Conservation (phyloP, 1,140 invertebrate genomes). For the Heliconius hermathena region DNA sequence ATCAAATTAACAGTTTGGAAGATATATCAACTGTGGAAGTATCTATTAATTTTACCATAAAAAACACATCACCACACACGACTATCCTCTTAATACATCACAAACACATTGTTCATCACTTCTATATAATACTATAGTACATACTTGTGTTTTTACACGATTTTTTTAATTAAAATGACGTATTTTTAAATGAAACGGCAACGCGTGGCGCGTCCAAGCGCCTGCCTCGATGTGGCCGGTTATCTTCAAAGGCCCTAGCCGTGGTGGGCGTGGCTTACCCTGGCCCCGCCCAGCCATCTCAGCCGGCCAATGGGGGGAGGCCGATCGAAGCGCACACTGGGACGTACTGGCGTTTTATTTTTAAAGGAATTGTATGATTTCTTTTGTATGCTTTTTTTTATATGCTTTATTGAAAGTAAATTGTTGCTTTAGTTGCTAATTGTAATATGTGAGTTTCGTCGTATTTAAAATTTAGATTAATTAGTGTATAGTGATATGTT, state of each 20-base stretch:
- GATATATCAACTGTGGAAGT: background rate
- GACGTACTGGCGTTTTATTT: conserved; percentile 76
- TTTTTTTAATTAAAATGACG: conserved; percentile 43
- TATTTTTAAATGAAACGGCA: conserved; percentile 40
- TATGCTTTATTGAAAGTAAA: conserved; percentile 56
- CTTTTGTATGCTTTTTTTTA: conserved; percentile 55
- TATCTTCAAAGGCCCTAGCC: conserved; percentile 59
- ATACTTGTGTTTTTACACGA: background rate
- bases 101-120: background rate
- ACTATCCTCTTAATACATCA: background rate
- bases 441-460: background rate
- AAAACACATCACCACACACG: conserved; percentile 2
- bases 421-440: conserved; percentile 50
- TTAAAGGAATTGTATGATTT: conserved; percentile 59
- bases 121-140: background rate
- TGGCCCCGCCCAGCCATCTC: conserved; percentile 56
- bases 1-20: conserved; percentile 1
- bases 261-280: conserved; percentile 53
- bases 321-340: conserved; percentile 70
- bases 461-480: background rate
- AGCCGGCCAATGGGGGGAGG: conserved; percentile 56
- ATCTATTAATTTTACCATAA: background rate
- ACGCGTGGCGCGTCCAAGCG: conserved; percentile 72
- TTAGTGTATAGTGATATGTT: too few relatives aligned
- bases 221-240: conserved; percentile 67